phyloP scores from a whole-genome alignment of 2,888 invertebrate genomes.

The Parascotia fuliginaria region DNA sequence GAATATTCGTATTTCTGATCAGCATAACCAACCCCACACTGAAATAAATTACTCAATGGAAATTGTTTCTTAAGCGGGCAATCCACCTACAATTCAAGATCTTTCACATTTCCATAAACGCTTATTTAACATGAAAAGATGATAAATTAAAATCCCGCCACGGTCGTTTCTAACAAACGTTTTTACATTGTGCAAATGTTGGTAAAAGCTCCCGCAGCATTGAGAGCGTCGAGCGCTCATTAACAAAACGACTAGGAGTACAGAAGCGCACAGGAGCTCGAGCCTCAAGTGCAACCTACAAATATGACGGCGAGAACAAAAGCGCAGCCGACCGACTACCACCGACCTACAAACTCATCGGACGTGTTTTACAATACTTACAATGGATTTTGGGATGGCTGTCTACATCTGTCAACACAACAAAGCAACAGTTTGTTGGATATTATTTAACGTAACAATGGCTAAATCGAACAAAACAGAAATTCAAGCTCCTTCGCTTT shows the following conservation, averaged over 20 bases:
- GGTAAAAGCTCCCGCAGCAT: slow-evolving; percentile 38
- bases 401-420: slow-evolving; percentile 26
- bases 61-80: not conserved
- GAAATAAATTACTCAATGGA: not conserved
- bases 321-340: slow-evolving; percentile 36
- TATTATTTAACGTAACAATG: not conserved
- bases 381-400: slow-evolving; percentile 26
- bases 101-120: slow-evolving; percentile 8
- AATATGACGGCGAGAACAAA: slow-evolving; percentile 37
- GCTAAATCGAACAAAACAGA: slow-evolving; percentile 2
- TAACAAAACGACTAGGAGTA: slow-evolving; percentile 49
- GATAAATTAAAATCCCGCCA: slow-evolving; percentile 32
- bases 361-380: slow-evolving; percentile 30
- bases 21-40: not conserved
- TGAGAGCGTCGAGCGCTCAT: slow-evolving; percentile 46
- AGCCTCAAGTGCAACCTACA: slow-evolving; percentile 37
- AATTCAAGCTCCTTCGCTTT: not conserved
- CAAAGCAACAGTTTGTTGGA: slow-evolving; percentile 6
- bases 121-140: slow-evolving; percentile 33
- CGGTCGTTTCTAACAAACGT: slow-evolving; percentile 34
- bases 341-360: slow-evolving; percentile 40
- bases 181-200: slow-evolving; percentile 45
- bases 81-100: not conserved
- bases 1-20: not conserved
- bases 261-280: slow-evolving; percentile 31